Percentiles rank a stretch among this genome's conserved stretches.
Evolutionary conservation across 2,888 invertebrate species (phyloP).

Genomic region (Scaptomyza reducta): DNA sequence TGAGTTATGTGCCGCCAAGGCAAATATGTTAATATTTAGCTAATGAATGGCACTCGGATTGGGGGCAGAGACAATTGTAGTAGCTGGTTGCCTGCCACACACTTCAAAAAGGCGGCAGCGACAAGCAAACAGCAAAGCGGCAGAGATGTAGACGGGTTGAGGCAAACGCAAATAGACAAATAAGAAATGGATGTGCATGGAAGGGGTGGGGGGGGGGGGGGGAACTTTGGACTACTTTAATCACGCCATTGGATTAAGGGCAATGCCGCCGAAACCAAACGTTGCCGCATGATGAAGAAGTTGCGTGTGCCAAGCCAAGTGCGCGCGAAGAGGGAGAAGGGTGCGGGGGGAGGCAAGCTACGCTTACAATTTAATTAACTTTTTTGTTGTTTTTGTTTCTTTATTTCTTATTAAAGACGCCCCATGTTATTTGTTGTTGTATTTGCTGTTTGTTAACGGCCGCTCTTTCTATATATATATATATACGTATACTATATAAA

Average conservation of each 20-base stretch:
- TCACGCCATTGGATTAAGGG: constrained; percentile 79
- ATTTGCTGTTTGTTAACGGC: constrained; percentile 69
- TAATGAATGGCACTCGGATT: constrained; percentile 62
- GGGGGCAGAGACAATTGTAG: constrained; percentile 65
- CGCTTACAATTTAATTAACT: constrained; percentile 81
- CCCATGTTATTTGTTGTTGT: constrained; percentile 55
- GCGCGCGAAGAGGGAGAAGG: background rate
- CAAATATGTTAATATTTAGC: constrained; percentile 78
- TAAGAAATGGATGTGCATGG: background rate
- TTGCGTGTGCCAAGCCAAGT: constrained; percentile 62
- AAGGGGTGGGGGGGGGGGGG: constrained; percentile 10
- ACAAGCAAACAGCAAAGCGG: constrained; percentile 45
- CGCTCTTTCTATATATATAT: constrained; percentile 55
- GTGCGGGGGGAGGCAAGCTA: constrained; percentile 3
- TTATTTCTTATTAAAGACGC: constrained; percentile 71
- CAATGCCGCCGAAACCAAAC: constrained; percentile 30
- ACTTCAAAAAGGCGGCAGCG: constrained; percentile 55
- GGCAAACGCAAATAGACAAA: constrained; percentile 37
- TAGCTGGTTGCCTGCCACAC: constrained; percentile 49
- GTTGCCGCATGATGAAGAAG: constrained; percentile 75
- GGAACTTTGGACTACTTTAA: constrained; percentile 73
- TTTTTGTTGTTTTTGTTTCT: constrained; percentile 55
- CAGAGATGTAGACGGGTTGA: constrained; percentile 17
- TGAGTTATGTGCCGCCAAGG: constrained; percentile 65
- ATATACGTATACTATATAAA: constrained; percentile 2